Conservation (phyloP, 2,888 invertebrate genomes). For the Polydrusus cervinus region DNA sequence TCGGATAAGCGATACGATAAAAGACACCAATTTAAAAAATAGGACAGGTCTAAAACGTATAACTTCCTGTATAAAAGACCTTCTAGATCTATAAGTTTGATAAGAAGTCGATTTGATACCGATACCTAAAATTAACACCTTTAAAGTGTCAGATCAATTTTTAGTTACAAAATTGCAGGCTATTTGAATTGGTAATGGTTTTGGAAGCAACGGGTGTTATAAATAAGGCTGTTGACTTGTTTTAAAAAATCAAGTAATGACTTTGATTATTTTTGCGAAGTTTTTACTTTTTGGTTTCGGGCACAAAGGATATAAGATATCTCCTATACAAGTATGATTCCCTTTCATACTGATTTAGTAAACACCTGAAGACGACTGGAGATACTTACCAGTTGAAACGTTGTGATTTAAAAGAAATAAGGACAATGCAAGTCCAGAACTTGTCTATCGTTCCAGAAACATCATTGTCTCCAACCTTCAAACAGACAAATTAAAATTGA, state of each 20-base stretch:
- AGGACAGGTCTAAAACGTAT: constrained; percentile 53
- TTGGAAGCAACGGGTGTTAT: not conserved
- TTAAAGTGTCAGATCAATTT: constrained; percentile 44
- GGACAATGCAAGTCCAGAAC: too few relatives aligned
- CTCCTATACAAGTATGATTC: too few relatives aligned
- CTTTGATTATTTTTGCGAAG: too few relatives aligned
- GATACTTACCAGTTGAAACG: too few relatives aligned
- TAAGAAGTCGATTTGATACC: constrained; percentile 49
- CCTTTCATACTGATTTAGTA: too few relatives aligned
- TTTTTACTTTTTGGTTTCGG: too few relatives aligned
- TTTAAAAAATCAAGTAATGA: not conserved
- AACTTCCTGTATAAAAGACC: constrained; percentile 49
- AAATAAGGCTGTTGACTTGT: not conserved
- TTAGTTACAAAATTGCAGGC: constrained; percentile 34
- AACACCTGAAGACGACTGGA: too few relatives aligned
- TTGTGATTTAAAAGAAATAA: too few relatives aligned
- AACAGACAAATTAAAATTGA: too few relatives aligned
- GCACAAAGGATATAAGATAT: too few relatives aligned
- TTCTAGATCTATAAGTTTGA: constrained; percentile 47
- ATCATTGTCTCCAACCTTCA: too few relatives aligned
- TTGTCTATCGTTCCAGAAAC: too few relatives aligned
- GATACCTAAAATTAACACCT: constrained; percentile 55
- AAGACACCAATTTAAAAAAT: constrained; percentile 54
- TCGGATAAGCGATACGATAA: constrained; percentile 49
- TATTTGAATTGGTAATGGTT: constrained; percentile 45